Base-by-base conservation (phyloP, 2,113 vertebrate species). In the Tragelaphus imberbis region DNA sequence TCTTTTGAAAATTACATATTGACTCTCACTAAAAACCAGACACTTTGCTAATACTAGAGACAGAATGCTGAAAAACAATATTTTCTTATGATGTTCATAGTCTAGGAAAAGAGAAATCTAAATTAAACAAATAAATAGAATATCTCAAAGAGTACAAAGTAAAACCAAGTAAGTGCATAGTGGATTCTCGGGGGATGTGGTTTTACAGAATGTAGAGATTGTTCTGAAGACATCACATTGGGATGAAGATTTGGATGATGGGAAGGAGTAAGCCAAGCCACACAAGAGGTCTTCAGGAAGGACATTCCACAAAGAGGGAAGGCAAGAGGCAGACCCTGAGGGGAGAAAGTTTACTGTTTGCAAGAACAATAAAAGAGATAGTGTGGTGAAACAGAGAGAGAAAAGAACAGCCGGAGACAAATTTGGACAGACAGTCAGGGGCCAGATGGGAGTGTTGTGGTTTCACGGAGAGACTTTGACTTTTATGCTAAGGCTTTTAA, bases 1-100 rank as follows among this genome's bases (percentile, higher is more conserved):
- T 81, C 56, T 86, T 61, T 97, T 96, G 27, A 92, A 84, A 81
- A 90, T 56, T 94, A 92, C 92, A 94, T 96, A 61, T 71, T 47
- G 33, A 88, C 68, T 85, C 13, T 44, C 47, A 47, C 5, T 63
- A 86, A 91, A 36, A 51, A 91, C 2, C 8, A 81, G 15, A 17
- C 15, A 95, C 23, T 92, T 91, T 93, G 36, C 16, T 59, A 86
- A 88, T 92, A 71, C 2, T 17, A 91, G 27, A 5, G 7, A 91
- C 6, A 89, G 58, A 91, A 15, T 11, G 19, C 27, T 87, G 10
- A 75, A 94, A 95, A 92, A 68, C 21, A 47, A 87, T 82, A 13
- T 1, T 87, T 95, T 61, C 13, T 11, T 88, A 56, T 53, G 3
- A 19, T 84, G 33, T 56, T 85, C 47, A 49, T 68, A 71, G 40